A percentile compares a stretch with the other conserved stretches of the same genome.
These are phyloP conservation scores for Streptopelia turtur DNA, from an alignment of 2,797 vertebrate species.

Conservation along the genomic window DNA sequence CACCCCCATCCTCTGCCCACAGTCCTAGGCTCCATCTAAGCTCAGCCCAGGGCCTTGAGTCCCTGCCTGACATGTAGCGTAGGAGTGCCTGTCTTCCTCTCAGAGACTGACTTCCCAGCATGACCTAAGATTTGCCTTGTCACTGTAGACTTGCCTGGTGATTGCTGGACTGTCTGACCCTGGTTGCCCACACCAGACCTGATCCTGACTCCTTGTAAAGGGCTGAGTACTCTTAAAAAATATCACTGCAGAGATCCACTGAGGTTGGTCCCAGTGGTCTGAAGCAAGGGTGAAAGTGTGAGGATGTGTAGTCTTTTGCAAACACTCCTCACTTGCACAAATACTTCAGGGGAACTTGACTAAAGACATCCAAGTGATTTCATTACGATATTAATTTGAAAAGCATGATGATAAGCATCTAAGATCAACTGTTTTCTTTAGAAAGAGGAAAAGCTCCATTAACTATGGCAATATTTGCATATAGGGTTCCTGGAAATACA, in stretches of 20 bases:
- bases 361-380: background rate
- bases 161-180: accelerated
- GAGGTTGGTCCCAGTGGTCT: background rate
- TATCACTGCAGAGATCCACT: background rate
- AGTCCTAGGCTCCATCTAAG: background rate
- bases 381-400: background rate
- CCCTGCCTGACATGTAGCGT: background rate
- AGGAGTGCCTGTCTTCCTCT: background rate
- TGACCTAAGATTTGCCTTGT: background rate
- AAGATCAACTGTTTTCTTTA: background rate
- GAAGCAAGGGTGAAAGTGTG: background rate
- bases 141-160: background rate
- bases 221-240: background rate
- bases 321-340: background rate
- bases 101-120: background rate
- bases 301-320: background rate
- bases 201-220: background rate
- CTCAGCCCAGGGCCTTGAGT: background rate
- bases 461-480: background rate
- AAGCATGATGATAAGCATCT: background rate
- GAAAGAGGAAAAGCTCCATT: background rate
- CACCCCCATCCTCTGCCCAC: background rate
- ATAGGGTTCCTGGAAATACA: background rate
- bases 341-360: background rate
- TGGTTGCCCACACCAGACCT: background rate